Evolutionary conservation across 1,140 invertebrate genomes (phyloP), one percentile per base, ranked within the genome.

Genomic region (Drosophila lacteicornis): DNA sequence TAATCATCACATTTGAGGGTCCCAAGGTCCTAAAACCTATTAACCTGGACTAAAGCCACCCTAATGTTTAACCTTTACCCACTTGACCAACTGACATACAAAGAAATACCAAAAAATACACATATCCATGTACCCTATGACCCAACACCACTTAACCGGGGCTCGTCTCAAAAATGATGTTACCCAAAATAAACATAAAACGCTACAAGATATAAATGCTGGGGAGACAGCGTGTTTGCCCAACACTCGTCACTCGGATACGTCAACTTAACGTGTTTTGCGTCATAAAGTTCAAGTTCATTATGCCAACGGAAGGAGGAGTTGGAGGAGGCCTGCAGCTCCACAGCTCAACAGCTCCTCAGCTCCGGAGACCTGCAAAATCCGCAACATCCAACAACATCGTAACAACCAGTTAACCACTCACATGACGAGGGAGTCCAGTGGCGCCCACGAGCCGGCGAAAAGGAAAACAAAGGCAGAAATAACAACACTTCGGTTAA

Each of bases 201-300:
- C 38, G 45, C 30, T 17, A n/a, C 38, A 36, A 50, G 38, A 45
- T n/a, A 59, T 15, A 4, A 42, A 6, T 6, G 12, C 27, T 3
- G 4, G 33, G 59, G 25, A 17, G 67, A 30, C 43, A 40, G 49
- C 8, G 22, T 60, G 56, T 78, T 78, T 60, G 75, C 75, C 75
- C 75, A 69, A 77, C 55, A 69, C 62, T 75, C 83, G 67, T 68
- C 82, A 76, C 60, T 78, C 65, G 42, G 50, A 50, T 43, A 75
- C 70, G 70, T 75, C 73, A 75, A 80, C 80, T 87, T 88, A 83
- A 88, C 83, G 67, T 83, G 76, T 75, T 87, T 87, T 88, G 85
- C 85, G 84, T 87, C 84, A 87, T 88, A 87, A 87, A 87, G 84
- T 87, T 87, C 84, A 87, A 87, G 84, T 87, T 87, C 84, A 87